Conservation (phyloP, 2,888 invertebrate genomes). For the Epirrhoe alternata region DNA sequence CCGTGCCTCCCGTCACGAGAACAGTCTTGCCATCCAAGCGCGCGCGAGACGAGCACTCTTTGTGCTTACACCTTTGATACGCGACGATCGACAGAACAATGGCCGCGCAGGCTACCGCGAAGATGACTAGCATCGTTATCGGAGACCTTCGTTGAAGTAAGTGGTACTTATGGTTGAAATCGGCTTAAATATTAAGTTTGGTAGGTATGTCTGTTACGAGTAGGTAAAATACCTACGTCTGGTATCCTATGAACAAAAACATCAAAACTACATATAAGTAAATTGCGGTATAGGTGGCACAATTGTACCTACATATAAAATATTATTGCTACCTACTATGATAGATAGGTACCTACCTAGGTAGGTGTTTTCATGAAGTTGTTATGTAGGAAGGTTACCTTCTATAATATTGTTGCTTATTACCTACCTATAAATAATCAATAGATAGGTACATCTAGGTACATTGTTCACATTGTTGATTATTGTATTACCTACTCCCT, state of each 20-base stretch:
- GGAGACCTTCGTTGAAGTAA: not conserved
- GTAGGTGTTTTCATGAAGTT: too few relatives aligned
- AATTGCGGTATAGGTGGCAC: too few relatives aligned
- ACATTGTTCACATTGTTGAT: too few relatives aligned
- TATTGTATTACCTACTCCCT: too few relatives aligned
- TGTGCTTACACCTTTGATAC: not conserved
- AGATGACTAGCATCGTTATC: not conserved
- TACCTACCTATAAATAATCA: too few relatives aligned
- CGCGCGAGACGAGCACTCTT: not conserved
- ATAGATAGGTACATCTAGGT: too few relatives aligned
- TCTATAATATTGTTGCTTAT: too few relatives aligned
- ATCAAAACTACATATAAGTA: not conserved
- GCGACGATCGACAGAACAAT: not conserved
- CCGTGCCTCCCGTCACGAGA: slow-evolving; percentile 67
- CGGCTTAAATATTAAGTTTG: not conserved
- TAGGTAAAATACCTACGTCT: not conserved
- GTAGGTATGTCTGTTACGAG: not conserved
- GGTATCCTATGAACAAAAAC: not conserved
- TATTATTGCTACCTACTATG: too few relatives aligned
- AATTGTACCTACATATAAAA: too few relatives aligned
- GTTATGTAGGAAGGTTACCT: too few relatives aligned
- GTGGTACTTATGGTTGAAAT: not conserved
- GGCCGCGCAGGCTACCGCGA: not conserved
- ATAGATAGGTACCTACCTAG: too few relatives aligned
- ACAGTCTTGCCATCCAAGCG: slow-evolving; percentile 55